These are phyloP conservation scores for Microcebus jonahi DNA, from an alignment of 2,113 vertebrate species.

Conservation along the genomic window DNA sequence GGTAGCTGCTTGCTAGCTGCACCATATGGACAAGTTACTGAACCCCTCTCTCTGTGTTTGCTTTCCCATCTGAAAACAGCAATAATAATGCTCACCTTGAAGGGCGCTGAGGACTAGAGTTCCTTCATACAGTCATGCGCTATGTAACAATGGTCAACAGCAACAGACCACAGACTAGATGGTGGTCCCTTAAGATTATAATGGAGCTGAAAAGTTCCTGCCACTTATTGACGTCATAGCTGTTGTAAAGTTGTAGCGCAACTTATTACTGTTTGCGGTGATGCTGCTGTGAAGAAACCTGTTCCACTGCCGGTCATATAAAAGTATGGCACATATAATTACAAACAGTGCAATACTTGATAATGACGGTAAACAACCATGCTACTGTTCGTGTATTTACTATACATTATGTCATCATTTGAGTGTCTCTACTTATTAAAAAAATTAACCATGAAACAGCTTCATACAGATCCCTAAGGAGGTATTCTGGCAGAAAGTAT, in stretches of 20 bases:
- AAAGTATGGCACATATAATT: neutral
- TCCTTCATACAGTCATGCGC: neutral
- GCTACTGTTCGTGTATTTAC: too few relatives aligned
- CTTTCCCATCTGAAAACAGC: neutral
- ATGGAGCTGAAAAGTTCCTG: neutral
- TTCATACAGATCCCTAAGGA: too few relatives aligned
- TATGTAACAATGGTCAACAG: too few relatives aligned
- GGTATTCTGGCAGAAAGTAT: too few relatives aligned
- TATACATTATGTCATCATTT: too few relatives aligned
- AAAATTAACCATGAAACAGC: too few relatives aligned
- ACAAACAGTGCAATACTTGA: too few relatives aligned
- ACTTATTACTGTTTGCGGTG: neutral
- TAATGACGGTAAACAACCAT: too few relatives aligned
- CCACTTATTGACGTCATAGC: neutral
- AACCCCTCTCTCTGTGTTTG: neutral
- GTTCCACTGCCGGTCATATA: neutral
- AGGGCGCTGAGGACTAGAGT: neutral
- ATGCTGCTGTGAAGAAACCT: neutral
- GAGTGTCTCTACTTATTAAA: too few relatives aligned
- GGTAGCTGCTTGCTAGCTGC: accelerated
- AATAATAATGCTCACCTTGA: neutral
- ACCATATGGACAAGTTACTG: too few relatives aligned
- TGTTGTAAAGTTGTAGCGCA: neutral
- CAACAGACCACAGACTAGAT: neutral
- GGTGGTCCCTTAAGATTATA: neutral